phyloP scores from a whole-genome alignment of 2,113 vertebrate species.

The Stomatorhinus ivindoensis region DNA sequence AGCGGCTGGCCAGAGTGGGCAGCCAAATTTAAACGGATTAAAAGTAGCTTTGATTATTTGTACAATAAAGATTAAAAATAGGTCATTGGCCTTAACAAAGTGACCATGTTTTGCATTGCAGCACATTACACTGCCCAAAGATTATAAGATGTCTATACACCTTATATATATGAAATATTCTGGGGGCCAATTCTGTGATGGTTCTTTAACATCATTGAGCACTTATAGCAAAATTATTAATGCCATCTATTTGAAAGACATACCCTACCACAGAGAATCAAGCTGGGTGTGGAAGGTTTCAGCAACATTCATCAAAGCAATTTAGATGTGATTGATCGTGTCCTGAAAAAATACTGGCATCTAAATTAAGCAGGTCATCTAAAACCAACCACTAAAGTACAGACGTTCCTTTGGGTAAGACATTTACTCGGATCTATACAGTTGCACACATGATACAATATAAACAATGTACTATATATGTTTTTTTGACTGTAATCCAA shows the following conservation, averaged over 20 bases:
- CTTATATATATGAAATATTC: not conserved
- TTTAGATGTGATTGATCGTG: not conserved
- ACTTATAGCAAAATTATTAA: not conserved
- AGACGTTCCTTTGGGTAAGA: not conserved
- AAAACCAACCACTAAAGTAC: not conserved
- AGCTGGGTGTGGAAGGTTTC: not conserved
- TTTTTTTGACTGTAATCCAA: not conserved
- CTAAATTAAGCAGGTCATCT: not conserved
- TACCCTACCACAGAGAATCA: not conserved
- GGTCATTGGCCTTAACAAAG: not conserved
- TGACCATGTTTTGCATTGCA: not conserved
- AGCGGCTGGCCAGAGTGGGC: not conserved
- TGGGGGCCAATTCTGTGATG: not conserved
- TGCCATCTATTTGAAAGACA: not conserved
- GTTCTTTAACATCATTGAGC: not conserved
- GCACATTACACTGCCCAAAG: not conserved
- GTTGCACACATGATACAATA: not conserved
- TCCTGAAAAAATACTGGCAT: not conserved
- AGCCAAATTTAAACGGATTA: not conserved
- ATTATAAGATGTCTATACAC: not conserved
- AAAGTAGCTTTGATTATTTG: constrained; percentile 5
- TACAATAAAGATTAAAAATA: not conserved
- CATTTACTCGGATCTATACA: not conserved
- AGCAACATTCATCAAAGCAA: not conserved
- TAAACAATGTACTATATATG: not conserved